These are phyloP conservation scores for Phyllostomus hastatus DNA, from an alignment of 2,113 vertebrate genomes.

Conservation along the genomic window DNA sequence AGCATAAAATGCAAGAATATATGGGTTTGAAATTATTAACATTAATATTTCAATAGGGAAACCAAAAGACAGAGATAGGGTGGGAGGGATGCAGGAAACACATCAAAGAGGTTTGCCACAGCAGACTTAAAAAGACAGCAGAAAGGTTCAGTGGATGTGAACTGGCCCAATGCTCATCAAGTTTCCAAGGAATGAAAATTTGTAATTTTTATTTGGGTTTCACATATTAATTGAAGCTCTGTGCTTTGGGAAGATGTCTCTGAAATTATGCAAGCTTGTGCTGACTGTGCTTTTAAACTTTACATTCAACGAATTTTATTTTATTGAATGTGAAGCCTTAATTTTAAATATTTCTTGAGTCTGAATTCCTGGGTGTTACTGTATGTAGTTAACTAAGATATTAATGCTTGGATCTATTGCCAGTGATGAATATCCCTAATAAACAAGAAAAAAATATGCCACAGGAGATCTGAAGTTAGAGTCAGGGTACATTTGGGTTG, in stretches of 20 bases:
- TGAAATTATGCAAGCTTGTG: neutral
- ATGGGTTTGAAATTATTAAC: conserved; percentile 15
- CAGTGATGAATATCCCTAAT: neutral
- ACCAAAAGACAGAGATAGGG: neutral
- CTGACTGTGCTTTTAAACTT: neutral
- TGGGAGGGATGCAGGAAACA: neutral
- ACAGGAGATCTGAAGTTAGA: neutral
- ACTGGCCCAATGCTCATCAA: rapidly evolving
- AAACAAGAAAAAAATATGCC: neutral
- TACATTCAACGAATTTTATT: neutral
- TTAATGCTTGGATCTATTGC: neutral
- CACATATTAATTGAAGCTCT: neutral
- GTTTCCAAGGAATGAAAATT: neutral
- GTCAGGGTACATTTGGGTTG: neutral
- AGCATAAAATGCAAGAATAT: neutral
- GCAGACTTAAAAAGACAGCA: rapidly evolving
- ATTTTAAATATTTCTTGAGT: neutral
- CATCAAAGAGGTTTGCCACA: neutral
- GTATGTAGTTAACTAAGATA: neutral
- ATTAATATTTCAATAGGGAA: conserved; percentile 28
- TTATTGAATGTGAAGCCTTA: neutral
- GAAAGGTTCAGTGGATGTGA: neutral
- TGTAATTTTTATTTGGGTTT: neutral
- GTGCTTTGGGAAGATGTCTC: neutral
- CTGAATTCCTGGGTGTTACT: neutral